phyloP scores from a whole-genome alignment of 2,888 invertebrate genomes.

The Linyphia triangularis region DNA sequence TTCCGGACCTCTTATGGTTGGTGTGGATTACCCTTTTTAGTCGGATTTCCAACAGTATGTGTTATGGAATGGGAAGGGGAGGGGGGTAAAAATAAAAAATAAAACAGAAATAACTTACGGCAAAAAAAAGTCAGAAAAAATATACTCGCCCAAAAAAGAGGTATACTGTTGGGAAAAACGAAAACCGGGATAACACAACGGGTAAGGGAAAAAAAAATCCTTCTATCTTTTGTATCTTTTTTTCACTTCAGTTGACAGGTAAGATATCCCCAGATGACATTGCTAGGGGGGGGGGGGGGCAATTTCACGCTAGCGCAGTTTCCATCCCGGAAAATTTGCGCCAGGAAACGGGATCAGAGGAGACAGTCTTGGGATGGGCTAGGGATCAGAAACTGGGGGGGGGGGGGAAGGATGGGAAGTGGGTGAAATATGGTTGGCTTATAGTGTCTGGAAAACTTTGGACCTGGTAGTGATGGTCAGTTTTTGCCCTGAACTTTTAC shows the following conservation, averaged over 20 bases:
- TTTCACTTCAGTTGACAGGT: slow-evolving; percentile 48
- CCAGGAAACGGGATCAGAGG: slow-evolving; percentile 38
- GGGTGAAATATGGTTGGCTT: slow-evolving; percentile 30
- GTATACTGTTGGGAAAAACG: background rate
- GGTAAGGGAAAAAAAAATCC: background rate
- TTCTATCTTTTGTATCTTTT: slow-evolving; percentile 57
- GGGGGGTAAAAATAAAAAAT: background rate
- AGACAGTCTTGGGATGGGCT: slow-evolving; percentile 11
- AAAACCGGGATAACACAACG: background rate
- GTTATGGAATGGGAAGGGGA: background rate
- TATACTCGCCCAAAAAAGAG: background rate
- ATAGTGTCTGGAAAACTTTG: slow-evolving; percentile 13
- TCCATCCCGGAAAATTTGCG: slow-evolving; percentile 39
- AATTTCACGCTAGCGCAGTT: slow-evolving; percentile 57
- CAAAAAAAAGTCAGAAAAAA: background rate
- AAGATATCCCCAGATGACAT: slow-evolving; percentile 44
- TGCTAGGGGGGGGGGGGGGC: slow-evolving; percentile 13
- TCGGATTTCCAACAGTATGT: background rate
- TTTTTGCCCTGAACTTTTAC: too few relatives aligned
- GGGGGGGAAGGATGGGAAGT: background rate
- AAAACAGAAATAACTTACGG: background rate
- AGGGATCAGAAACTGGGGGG: background rate
- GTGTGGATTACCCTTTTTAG: slow-evolving; percentile 7
- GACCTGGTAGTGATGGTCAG: background rate
- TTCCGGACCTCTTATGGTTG: background rate